Base-by-base conservation (phyloP, 30 jellyfish, hydroid and myxozoan genomes). In the Cassiopea andromeda region DNA sequence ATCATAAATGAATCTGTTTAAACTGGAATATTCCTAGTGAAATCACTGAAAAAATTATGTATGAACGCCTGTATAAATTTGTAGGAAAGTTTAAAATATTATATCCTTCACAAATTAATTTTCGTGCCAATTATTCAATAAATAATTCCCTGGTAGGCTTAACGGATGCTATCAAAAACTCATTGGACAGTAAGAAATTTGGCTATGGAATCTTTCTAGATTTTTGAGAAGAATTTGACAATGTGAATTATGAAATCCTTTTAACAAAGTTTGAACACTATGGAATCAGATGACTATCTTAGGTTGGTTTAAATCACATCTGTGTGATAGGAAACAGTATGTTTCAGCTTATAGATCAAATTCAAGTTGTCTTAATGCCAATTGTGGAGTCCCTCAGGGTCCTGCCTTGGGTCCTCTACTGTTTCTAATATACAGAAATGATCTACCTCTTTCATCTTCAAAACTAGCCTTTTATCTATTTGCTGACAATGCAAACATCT, bases 141-240 rank as follows among this genome's bases (percentile, higher is more conserved):
- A 47, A 60, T 17, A 93, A 88, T 88, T 86, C 95, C 85, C 92
- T 78, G 58, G 77, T 79, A 13, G 67, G 92, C 43, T 15, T 88
- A 46, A 88, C 93, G 7, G 93, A 78, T 60, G 46, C 75, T 4
- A 86, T 75, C 12, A 38, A 69, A 46, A 70, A 76, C 38, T 16
- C 92, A 18, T 81, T 75, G 43, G 93, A 76, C 85, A 17, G 7
- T 68, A 17, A 68, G 77, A 43, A 68, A 18, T 68, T 9, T 43
- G 47, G 45, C 15, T 68, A 8, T 17, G 47, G 17, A 18, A 18
- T 43, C 77, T 17, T 17, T 68, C 7, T 17, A 6, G 47, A 18
- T 17, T 43, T 17, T 7, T 17, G 8, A 17, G 15, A 18, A 14
- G 47, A 8, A 68, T 68, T 68, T 68, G 47, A 17, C 77, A 5